Conservation (phyloP, 92 coral and sea anemone genomes). For the Hydrozoanthus gracilis region DNA sequence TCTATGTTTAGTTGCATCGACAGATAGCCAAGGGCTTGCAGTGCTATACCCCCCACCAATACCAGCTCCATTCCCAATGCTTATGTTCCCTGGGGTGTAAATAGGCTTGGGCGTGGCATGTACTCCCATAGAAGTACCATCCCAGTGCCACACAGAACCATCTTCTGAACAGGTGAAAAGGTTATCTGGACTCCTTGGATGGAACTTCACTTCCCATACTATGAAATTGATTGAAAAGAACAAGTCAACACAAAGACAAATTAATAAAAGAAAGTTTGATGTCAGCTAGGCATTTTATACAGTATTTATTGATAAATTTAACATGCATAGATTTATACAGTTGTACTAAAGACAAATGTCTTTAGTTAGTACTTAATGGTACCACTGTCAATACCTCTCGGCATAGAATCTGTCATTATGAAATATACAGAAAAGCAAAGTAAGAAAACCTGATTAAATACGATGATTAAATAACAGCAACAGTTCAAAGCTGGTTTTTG, state of each 20-base stretch:
- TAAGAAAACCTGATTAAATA: too few relatives aligned
- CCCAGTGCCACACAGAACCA: conserved; percentile 99
- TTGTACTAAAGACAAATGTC: too few relatives aligned
- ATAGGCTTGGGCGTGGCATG: conserved; percentile 56
- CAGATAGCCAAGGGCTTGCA: conserved; percentile 94
- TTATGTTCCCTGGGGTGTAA: conserved; percentile 45
- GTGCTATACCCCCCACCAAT: conserved; percentile 59
- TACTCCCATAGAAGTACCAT: conserved; percentile 89
- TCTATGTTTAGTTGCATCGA: conserved; percentile 97
- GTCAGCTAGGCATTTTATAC: background rate
- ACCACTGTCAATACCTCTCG: too few relatives aligned
- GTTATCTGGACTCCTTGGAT: conserved; percentile 92
- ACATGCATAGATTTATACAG: too few relatives aligned
- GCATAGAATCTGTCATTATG: too few relatives aligned
- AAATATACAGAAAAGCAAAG: too few relatives aligned
- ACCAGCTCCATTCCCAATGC: conserved; percentile 61
- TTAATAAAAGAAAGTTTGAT: background rate
- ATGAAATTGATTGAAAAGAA: conserved; percentile 1
- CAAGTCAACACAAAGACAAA: background rate
- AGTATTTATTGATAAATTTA: too few relatives aligned
- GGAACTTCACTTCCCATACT: conserved; percentile 99
- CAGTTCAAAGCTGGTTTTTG: too few relatives aligned
- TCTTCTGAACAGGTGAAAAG: conserved; percentile 97
- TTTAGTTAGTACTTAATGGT: too few relatives aligned
- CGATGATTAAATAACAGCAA: too few relatives aligned